phyloP scores from a whole-genome alignment of 2,888 invertebrate genomes.

The Taphrorychus bicolor region DNA sequence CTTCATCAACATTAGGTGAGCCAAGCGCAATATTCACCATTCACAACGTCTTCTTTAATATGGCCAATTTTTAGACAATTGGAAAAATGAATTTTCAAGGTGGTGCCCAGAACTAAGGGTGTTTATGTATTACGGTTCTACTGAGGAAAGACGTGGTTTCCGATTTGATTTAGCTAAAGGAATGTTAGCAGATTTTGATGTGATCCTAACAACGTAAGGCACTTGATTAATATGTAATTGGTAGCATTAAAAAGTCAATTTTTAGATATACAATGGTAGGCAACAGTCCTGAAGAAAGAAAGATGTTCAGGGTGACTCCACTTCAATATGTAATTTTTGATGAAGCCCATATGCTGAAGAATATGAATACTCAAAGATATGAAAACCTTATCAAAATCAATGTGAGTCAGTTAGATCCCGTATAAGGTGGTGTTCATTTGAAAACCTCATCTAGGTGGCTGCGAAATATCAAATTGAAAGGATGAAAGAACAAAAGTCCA shows the following conservation, averaged over 20 bases:
- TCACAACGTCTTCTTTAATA: neutral
- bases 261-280: slow-evolving; percentile 75
- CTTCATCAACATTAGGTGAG: slow-evolving; percentile 90
- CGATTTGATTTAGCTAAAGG: slow-evolving; percentile 78
- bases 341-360: slow-evolving; percentile 98
- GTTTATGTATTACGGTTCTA: slow-evolving; percentile 88
- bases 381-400: slow-evolving; percentile 86
- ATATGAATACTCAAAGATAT: slow-evolving; percentile 93
- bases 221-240: neutral
- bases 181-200: slow-evolving; percentile 77
- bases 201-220: slow-evolving; percentile 88
- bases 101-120: slow-evolving; percentile 84
- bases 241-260: slow-evolving; percentile 19
- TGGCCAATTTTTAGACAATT: slow-evolving; percentile 71
- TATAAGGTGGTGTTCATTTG: no score
- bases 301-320: slow-evolving; percentile 86
- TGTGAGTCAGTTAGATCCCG: slow-evolving; percentile 49
- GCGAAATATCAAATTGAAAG: neutral
- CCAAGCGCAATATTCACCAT: neutral
- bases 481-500: no score
- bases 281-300: slow-evolving; percentile 87
- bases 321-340: slow-evolving; percentile 95
- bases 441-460: no score
- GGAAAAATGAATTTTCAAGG: slow-evolving; percentile 77
- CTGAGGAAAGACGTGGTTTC: slow-evolving; percentile 82